A percentile compares a stretch with the other conserved stretches of the same genome.
phyloP scores from a whole-genome alignment of 1,140 invertebrate genomes.

The Idris sp. region DNA sequence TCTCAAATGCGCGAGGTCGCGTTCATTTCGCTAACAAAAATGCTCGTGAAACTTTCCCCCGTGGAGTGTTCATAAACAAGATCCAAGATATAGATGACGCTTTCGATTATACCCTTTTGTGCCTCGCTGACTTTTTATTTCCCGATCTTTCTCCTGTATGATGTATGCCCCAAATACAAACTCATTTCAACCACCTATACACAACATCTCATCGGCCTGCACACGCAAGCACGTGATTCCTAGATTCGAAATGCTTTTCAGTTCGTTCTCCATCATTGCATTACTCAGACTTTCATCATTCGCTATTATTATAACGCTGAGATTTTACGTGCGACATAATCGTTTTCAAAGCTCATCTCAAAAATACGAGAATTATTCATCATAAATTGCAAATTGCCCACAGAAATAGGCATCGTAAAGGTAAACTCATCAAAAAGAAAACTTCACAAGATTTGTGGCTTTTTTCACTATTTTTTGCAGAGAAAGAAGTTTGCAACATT shows the following conservation, averaged over 20 bases:
- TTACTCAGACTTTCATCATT: conserved; percentile 47
- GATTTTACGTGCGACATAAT: conserved; percentile 50
- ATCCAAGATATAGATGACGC: conserved; percentile 31
- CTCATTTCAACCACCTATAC: conserved; percentile 13
- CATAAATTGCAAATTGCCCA: too few species aligned
- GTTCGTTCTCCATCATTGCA: conserved; percentile 9
- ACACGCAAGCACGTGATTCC: conserved; percentile 51
- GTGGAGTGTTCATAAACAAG: conserved; percentile 42
- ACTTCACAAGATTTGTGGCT: too few species aligned
- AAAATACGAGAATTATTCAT: too few species aligned
- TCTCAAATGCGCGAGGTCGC: conserved; percentile 29
- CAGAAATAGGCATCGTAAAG: too few species aligned
- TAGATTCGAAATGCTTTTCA: conserved; percentile 51
- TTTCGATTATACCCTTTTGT: conserved; percentile 54
- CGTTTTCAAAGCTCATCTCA: too few species aligned
- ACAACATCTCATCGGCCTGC: conserved; percentile 8
- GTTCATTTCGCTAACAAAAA: conserved; percentile 30
- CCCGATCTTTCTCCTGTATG: conserved; percentile 20
- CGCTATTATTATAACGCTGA: conserved; percentile 45
- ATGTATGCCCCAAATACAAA: conserved; percentile 24
- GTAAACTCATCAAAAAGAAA: too few species aligned
- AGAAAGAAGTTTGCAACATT: too few species aligned
- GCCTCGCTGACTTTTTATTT: conserved; percentile 33
- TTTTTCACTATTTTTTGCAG: too few species aligned
- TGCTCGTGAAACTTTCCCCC: conserved; percentile 30